Conservation (phyloP, 1,140 invertebrate species). For the Plutomurus gul region DNA sequence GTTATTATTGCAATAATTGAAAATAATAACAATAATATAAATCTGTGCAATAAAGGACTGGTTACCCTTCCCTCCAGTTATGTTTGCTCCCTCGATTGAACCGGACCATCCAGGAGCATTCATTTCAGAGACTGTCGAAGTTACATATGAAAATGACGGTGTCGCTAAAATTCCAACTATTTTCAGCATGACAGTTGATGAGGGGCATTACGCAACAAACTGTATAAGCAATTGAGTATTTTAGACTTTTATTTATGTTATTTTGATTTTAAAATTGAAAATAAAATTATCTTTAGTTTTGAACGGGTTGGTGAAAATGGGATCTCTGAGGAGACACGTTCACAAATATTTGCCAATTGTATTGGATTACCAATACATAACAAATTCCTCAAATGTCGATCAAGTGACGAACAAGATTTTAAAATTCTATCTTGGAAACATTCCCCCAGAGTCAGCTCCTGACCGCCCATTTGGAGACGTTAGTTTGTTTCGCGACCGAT, state of each 20-base stretch:
- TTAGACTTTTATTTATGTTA: not conserved
- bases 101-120: slow-evolving; percentile 35
- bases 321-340: slow-evolving; percentile 7
- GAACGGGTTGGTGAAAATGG: slow-evolving; percentile 28
- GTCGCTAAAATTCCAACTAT: slow-evolving; percentile 44
- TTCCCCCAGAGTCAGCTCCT: not conserved
- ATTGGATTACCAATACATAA: slow-evolving; percentile 41
- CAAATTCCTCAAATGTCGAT: not conserved
- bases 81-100: slow-evolving; percentile 50
- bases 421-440: slow-evolving; percentile 36
- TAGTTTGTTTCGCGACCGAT: not conserved
- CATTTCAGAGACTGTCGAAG: slow-evolving; percentile 22
- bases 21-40: not conserved
- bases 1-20: not conserved
- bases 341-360: slow-evolving; percentile 25
- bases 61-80: slow-evolving; percentile 29
- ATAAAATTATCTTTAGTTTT: not conserved
- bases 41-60: slow-evolving; percentile 11
- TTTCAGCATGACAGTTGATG: slow-evolving; percentile 18
- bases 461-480: not conserved
- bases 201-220: not conserved
- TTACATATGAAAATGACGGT: slow-evolving; percentile 10
- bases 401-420: slow-evolving; percentile 31
- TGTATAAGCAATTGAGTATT: not conserved
- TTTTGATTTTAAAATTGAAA: not conserved